Evolutionary conservation across 2,888 invertebrate species (phyloP).

Genomic region (Spisula solida): DNA sequence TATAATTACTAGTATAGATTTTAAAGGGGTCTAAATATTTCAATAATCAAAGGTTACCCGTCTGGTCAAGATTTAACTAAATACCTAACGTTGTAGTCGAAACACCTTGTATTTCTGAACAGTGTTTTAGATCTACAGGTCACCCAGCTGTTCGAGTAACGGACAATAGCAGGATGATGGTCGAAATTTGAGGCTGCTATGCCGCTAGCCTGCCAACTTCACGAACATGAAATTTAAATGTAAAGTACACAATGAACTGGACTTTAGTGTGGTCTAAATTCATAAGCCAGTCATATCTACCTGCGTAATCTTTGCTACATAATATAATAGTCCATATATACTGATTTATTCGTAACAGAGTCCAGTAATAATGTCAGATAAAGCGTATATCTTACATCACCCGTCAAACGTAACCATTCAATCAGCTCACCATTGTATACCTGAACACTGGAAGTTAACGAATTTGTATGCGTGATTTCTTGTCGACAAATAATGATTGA

Average conservation of each 20-base stretch:
- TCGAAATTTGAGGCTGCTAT: not conserved
- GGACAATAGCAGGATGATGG: not conserved
- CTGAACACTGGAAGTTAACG: not conserved
- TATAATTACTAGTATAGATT: not conserved
- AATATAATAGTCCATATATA: not conserved
- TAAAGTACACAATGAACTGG: not conserved
- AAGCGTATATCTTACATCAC: constrained; percentile 1
- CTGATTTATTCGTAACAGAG: not conserved
- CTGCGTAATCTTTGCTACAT: not conserved
- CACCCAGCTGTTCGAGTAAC: not conserved
- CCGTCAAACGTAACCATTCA: not conserved
- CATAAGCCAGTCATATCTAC: not conserved
- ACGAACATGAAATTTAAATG: not conserved
- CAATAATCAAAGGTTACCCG: not conserved
- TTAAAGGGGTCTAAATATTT: not conserved
- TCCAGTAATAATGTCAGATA: constrained; percentile 7
- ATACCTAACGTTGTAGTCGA: too few relatives aligned
- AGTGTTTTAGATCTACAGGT: too few relatives aligned
- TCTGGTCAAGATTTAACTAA: not conserved
- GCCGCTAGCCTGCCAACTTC: too few relatives aligned
- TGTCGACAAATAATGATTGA: constrained; percentile 32
- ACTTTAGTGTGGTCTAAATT: constrained; percentile 19
- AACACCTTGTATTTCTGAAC: too few relatives aligned
- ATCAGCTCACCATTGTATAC: constrained; percentile 24
- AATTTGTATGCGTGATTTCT: constrained; percentile 19